These are phyloP conservation scores for Ypsolopha sequella DNA, from an alignment of 2,888 invertebrate species.

Conservation along the genomic window DNA sequence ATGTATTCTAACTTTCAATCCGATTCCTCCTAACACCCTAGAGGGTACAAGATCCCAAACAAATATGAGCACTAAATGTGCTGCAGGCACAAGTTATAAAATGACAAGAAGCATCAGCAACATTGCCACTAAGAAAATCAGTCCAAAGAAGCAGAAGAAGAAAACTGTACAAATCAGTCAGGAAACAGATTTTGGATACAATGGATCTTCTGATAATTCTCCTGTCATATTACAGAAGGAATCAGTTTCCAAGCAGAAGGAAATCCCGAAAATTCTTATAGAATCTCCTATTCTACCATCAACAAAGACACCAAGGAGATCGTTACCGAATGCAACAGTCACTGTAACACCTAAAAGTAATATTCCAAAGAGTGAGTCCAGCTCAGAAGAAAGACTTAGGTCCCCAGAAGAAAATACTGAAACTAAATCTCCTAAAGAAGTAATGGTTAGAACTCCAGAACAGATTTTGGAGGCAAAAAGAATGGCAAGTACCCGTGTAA, in stretches of 20 bases:
- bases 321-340: not conserved
- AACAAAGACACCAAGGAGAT: not conserved
- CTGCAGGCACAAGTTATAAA: not conserved
- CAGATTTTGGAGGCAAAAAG: conserved; percentile 27
- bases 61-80: too few relatives aligned
- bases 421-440: not conserved
- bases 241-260: not conserved
- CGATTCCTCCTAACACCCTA: not conserved
- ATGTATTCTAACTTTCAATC: too few relatives aligned
- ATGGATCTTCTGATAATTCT: too few relatives aligned
- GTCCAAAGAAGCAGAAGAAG: not conserved
- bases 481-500: conserved; percentile 69
- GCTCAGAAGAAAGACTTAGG: conserved; percentile 41
- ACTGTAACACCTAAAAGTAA: conserved; percentile 25
- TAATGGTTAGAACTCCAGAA: conserved; percentile 28
- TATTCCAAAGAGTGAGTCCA: conserved; percentile 47
- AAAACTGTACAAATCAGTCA: not conserved
- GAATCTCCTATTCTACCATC: not conserved
- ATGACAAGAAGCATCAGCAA: not conserved
- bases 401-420: conserved; percentile 27
- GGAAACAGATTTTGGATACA: not conserved
- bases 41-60: not conserved
- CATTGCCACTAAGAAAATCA: not conserved
- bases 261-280: not conserved
- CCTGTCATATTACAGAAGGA: not conserved